phyloP scores from a whole-genome alignment of 2,113 vertebrate species.

The Elanoides forficatus region DNA sequence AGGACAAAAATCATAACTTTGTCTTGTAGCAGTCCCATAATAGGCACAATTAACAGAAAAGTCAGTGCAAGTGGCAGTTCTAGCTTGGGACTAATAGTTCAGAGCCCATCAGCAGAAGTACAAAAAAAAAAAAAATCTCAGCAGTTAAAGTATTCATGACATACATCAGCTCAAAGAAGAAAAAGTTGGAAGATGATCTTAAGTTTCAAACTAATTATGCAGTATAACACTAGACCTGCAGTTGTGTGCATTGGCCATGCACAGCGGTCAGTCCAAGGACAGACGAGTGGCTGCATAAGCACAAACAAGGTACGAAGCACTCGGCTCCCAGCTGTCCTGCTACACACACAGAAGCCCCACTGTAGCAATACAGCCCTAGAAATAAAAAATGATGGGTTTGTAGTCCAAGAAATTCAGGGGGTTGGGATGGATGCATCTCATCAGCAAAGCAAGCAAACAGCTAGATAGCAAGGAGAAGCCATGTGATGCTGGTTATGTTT shows the following conservation, averaged over 20 bases:
- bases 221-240: not conserved
- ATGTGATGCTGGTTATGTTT: not conserved
- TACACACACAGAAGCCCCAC: not conserved
- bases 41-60: not conserved
- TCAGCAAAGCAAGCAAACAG: not conserved
- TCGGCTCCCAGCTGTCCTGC: not conserved
- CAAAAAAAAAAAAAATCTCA: not conserved
- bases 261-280: not conserved
- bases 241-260: not conserved
- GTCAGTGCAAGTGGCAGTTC: not conserved
- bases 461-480: not conserved
- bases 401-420: not conserved
- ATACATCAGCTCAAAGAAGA: not conserved
- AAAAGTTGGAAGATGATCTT: not conserved
- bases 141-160: not conserved
- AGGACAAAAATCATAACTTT: not conserved
- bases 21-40: not conserved
- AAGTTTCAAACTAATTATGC: not conserved
- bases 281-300: not conserved
- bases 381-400: not conserved
- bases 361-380: not conserved
- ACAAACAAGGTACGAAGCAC: not conserved
- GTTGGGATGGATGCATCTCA: not conserved
- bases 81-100: not conserved
- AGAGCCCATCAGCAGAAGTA: not conserved